Evolutionary conservation across 2,797 vertebrate genomes (phyloP).

Genomic region (Mus caroli): DNA sequence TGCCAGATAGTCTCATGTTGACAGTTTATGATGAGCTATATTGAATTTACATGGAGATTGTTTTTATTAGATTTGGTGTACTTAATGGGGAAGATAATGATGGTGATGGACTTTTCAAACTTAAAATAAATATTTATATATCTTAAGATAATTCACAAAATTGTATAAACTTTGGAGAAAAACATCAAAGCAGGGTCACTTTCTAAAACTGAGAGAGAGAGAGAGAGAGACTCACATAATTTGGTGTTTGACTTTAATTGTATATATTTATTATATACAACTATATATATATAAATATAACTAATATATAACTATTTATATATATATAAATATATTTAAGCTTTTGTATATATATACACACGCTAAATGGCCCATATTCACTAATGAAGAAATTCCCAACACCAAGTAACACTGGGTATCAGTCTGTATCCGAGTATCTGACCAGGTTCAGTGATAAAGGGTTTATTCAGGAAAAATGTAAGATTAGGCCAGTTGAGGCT

Average conservation of each 20-base stretch:
- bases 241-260: not conserved
- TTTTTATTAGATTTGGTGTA: not conserved
- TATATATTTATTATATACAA: not conserved
- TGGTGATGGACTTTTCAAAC: not conserved
- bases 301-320: not conserved
- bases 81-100: not conserved
- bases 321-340: too few species aligned
- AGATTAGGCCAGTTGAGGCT: not conserved
- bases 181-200: not conserved
- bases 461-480: slow-evolving; percentile 31
- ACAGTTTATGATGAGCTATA: not conserved
- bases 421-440: not conserved
- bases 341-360: too few species aligned
- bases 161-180: not conserved
- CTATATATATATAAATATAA: too few species aligned
- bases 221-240: too few species aligned
- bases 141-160: not conserved
- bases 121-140: not conserved
- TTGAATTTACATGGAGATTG: not conserved
- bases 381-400: not conserved
- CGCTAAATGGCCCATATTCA: not conserved
- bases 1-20: not conserved
- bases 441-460: not conserved
- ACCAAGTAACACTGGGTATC: not conserved
- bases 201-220: not conserved